A percentile compares a stretch with the other conserved stretches of the same genome.
Conservation (phyloP, 1,140 invertebrate species). For the Neuroterus valhalla region DNA sequence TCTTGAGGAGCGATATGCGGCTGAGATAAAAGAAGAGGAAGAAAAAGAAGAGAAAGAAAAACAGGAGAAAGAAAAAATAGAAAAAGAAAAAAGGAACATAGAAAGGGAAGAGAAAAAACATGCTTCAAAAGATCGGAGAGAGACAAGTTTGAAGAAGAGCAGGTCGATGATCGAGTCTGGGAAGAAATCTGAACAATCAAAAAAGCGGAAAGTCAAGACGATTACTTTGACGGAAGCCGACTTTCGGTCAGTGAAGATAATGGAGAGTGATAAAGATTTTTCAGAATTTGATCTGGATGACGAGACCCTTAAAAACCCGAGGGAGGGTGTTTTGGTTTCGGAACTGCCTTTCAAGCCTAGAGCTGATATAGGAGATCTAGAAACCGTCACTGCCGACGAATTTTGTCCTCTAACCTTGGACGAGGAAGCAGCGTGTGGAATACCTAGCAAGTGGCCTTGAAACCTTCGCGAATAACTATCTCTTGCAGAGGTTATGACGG, state of each 20-base stretch:
- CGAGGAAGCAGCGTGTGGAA: constrained; percentile 60
- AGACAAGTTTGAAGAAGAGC: constrained; percentile 27
- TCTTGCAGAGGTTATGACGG: not conserved
- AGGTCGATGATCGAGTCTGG: constrained; percentile 25
- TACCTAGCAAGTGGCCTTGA: constrained; percentile 64
- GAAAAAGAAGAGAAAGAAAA: not conserved
- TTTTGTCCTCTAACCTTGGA: constrained; percentile 69
- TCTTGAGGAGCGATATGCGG: not conserved
- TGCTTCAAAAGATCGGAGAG: constrained; percentile 24
- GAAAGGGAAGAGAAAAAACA: not conserved
- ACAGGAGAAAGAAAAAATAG: not conserved
- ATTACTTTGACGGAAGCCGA: constrained; percentile 56
- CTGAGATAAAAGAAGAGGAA: not conserved
- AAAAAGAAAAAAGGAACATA: not conserved
- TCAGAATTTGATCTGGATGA: constrained; percentile 62
- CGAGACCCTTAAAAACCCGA: not conserved
- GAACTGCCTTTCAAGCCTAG: constrained; percentile 67
- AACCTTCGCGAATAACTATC: constrained; percentile 32
- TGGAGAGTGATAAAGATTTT: constrained; percentile 59
- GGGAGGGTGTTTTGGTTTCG: constrained; percentile 59
- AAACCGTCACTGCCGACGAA: constrained; percentile 66
- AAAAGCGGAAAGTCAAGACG: constrained; percentile 48
- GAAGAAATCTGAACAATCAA: constrained; percentile 14
- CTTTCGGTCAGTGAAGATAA: constrained; percentile 45
- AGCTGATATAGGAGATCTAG: constrained; percentile 64